phyloP scores from a whole-genome alignment of 2,888 invertebrate species.

The Diloba caeruleocephala region DNA sequence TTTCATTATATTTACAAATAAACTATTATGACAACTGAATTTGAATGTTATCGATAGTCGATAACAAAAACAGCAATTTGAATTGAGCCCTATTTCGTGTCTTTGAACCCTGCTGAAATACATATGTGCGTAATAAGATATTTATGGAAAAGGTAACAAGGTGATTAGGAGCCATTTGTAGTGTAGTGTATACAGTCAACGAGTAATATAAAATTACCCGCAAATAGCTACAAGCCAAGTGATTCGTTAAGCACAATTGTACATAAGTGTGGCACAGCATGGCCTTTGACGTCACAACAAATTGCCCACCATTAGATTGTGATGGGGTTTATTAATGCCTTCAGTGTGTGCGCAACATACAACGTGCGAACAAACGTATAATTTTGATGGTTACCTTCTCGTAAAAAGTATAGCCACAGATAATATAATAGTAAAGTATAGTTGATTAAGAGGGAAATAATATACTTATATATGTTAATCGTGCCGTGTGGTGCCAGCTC shows the following conservation, averaged over 20 bases:
- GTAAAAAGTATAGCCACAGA: background rate
- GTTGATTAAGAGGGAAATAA: no score
- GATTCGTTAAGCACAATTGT: constrained; percentile 44
- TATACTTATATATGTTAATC: no score
- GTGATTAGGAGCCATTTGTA: constrained; percentile 24
- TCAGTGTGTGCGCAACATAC: constrained; percentile 4
- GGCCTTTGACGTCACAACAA: constrained; percentile 44
- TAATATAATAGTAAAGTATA: no score
- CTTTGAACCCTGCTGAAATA: constrained; percentile 21
- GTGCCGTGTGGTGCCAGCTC: no score
- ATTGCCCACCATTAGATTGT: constrained; percentile 25
- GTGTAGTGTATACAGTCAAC: background rate
- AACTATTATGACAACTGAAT: constrained; percentile 33
- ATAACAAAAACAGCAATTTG: constrained; percentile 19
- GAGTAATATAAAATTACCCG: constrained; percentile 22
- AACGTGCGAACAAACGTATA: constrained; percentile 11
- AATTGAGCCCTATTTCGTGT: constrained; percentile 23
- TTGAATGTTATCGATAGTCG: constrained; percentile 34
- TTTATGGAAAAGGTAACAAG: constrained; percentile 11
- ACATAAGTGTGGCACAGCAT: constrained; percentile 16
- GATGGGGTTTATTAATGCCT: constrained; percentile 33
- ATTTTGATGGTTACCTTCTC: constrained; percentile 11
- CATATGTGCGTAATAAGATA: no score
- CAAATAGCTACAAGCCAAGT: constrained; percentile 16
- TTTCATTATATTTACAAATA: constrained; percentile 24